Evolutionary conservation across 2,797 vertebrate species (phyloP), one percentile per base, ranked within the genome.

Genomic region (Syngnathus acus): DNA sequence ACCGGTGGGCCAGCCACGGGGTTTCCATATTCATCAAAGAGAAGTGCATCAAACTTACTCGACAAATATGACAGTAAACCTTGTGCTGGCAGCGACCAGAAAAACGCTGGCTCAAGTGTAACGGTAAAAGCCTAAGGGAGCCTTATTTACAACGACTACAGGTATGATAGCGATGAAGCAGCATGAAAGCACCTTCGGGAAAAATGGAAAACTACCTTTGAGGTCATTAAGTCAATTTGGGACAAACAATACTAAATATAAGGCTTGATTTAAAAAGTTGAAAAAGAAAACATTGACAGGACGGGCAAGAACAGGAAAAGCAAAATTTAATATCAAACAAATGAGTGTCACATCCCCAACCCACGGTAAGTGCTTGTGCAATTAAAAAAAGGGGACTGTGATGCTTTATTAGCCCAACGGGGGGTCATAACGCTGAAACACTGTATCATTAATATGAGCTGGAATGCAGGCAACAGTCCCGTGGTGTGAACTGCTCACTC

Each of bases 121-220:
- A 48, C 43, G 32, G 13, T 4, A 39, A 72, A 72, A 74, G 67
- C 61, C 39, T 1, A 6, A 17, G 26, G 68, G 66, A 71, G 65
- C 62, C 23, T 70, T 72, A 78, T 84, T 85, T 82, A 78, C 61
- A 64, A 4, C 66, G 75, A 84, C 80, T 78, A 77, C 0, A 6
- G 5, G n/a, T 64, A 58, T 73, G 81, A 79, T 73, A 80, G 77
- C 72, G 82, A 82, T 16, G 42, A 75, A 61, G 55, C 38, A 55
- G 65, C 68, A 21, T 39, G 55, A 58, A 60, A 9, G 43, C 9
- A 62, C n/a, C n/a, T 32, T 47, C 47, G 55, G 69, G n/a, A 61
- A 37, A 2, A 67, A 64, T 19, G 61, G 60, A 69, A 40, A 48
- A 57, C 39, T 59, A 72, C 67, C 78, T 71, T 40, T 26, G 3